Conservation (phyloP, 2,113 vertebrate species). For the Brachionichthys hirsutus region DNA sequence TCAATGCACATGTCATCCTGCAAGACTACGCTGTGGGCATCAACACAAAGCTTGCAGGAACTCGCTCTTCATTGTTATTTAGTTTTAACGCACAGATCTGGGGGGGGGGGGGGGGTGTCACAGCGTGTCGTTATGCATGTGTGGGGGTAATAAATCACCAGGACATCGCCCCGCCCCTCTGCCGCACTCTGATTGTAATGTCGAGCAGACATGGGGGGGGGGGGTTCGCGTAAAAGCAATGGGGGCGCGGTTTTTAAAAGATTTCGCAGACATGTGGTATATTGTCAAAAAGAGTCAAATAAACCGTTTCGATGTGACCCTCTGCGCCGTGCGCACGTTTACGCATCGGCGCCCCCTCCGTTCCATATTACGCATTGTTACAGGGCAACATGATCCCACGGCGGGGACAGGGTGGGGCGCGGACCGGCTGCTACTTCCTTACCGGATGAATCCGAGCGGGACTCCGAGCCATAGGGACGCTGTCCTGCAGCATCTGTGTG, state of each 20-base stretch:
- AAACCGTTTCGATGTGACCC: slow-evolving; percentile 5
- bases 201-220: slow-evolving; percentile 35
- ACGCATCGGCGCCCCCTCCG: slow-evolving; percentile 42
- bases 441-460: slow-evolving; percentile 92
- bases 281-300: slow-evolving; percentile 5
- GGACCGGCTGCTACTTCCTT: slow-evolving; percentile 68
- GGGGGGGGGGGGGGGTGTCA: slow-evolving; percentile 16
- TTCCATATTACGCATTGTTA: slow-evolving; percentile 63
- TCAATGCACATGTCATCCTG: no score
- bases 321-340: slow-evolving; percentile 27
- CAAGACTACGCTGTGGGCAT: slow-evolving; percentile 4
- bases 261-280: slow-evolving; percentile 23
- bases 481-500: slow-evolving; percentile 84
- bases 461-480: slow-evolving; percentile 91
- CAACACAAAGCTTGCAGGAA: slow-evolving; percentile 31
- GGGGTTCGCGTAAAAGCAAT: slow-evolving; percentile 19
- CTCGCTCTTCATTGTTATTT: slow-evolving; percentile 42
- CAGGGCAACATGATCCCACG: slow-evolving; percentile 43
- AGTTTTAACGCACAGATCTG: slow-evolving; percentile 42
- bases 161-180: slow-evolving; percentile 46
- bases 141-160: slow-evolving; percentile 51
- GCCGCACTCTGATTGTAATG: slow-evolving; percentile 58
- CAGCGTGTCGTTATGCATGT: slow-evolving; percentile 30
- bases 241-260: slow-evolving; percentile 66
- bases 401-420: slow-evolving; percentile 47